A percentile compares a stretch with the other conserved stretches of the same genome.
Evolutionary conservation across 2,888 invertebrate species (phyloP).

Genomic region (Platycnemis pennipes): DNA sequence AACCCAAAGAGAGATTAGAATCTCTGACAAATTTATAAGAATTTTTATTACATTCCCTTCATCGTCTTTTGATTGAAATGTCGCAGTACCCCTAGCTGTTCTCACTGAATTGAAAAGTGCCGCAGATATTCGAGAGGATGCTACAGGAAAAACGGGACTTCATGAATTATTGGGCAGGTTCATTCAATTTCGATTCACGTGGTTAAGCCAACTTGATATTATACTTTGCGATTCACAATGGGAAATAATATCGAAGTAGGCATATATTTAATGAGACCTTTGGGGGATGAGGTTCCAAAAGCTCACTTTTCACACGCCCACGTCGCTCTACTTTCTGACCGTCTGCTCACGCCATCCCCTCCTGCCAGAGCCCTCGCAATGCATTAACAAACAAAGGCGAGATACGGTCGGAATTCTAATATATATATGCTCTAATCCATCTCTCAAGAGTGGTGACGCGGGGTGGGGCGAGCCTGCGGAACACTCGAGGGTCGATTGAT

Average conservation of each 20-base stretch:
- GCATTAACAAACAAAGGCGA: constrained; percentile 22
- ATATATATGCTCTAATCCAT: background rate
- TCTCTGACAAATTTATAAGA: too few species aligned
- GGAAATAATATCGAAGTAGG: background rate
- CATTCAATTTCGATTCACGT: background rate
- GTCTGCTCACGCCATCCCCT: background rate
- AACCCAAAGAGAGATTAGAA: too few species aligned
- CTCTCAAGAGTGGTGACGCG: background rate
- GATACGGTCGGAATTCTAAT: constrained; percentile 18
- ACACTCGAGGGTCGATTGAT: constrained; percentile 16
- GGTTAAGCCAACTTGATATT: background rate
- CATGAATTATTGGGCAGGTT: too few species aligned
- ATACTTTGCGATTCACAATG: background rate
- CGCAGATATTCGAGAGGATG: too few species aligned
- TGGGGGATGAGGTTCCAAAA: background rate
- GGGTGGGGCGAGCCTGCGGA: background rate
- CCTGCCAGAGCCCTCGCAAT: background rate
- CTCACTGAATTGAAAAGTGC: too few species aligned
- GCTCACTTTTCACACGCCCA: background rate
- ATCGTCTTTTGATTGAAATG: too few species aligned
- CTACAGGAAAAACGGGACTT: too few species aligned
- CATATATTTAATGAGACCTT: background rate
- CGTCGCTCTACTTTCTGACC: background rate
- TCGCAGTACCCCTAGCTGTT: too few species aligned
- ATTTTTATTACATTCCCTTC: too few species aligned